Evolutionary conservation across 2,797 vertebrate genomes (phyloP).

Genomic region (Eurystomus glaucurus): DNA sequence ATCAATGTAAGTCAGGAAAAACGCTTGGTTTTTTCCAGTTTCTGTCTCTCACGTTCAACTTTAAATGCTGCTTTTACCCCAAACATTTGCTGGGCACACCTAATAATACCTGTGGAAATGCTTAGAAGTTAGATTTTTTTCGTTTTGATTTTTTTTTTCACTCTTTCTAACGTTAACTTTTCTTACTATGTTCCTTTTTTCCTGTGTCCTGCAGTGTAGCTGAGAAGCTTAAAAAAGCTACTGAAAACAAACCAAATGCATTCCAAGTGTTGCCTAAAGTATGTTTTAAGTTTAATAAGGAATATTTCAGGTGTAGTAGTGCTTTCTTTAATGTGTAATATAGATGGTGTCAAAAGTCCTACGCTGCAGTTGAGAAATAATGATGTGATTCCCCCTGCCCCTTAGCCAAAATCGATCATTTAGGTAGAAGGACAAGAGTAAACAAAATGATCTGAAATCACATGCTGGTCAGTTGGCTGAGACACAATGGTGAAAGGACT

Average conservation of each 20-base stretch:
- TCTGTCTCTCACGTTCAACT: constrained; percentile 32
- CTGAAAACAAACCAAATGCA: neutral
- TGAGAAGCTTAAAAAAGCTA: constrained; percentile 18
- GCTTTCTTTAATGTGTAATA: neutral
- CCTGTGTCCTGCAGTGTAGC: neutral
- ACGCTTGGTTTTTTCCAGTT: constrained; percentile 51
- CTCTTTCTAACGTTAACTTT: neutral
- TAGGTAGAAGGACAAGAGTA: neutral
- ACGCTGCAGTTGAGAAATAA: neutral
- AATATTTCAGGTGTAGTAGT: neutral
- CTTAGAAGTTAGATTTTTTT: neutral
- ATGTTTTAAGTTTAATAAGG: neutral
- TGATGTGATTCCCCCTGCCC: neutral
- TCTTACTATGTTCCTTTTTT: constrained; percentile 34
- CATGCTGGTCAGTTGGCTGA: neutral
- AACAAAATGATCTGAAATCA: neutral
- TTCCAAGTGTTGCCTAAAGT: neutral
- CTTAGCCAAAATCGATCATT: neutral
- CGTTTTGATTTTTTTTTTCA: neutral
- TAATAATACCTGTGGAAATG: neutral
- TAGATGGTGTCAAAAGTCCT: neutral
- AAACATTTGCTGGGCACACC: neutral
- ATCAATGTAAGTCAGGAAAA: constrained; percentile 80
- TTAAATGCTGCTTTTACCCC: neutral
- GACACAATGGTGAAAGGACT: neutral